These are phyloP conservation scores for Channa maculata DNA, from an alignment of 2,113 vertebrate species.

Conservation along the genomic window DNA sequence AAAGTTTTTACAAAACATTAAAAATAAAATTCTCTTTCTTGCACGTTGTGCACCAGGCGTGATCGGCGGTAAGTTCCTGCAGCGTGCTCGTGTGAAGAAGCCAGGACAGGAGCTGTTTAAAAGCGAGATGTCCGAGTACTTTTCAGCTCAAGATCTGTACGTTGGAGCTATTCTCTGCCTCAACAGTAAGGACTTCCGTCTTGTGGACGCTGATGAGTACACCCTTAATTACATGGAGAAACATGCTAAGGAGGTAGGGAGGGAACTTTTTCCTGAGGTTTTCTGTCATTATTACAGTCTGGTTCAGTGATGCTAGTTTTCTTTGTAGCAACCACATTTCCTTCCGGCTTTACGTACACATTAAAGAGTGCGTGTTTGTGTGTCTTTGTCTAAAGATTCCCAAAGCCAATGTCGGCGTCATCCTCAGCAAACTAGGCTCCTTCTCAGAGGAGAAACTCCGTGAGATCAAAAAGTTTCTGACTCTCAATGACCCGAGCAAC, in stretches of 20 bases:
- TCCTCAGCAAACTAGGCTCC: constrained; percentile 87
- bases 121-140: constrained; percentile 87
- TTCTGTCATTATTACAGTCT: not conserved
- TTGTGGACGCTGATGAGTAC: constrained; percentile 91
- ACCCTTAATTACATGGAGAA: constrained; percentile 91
- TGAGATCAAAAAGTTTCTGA: constrained; percentile 86
- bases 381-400: constrained; percentile 82
- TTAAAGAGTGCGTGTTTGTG: constrained; percentile 17
- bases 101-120: constrained; percentile 91
- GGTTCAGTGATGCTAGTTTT: not conserved
- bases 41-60: constrained; percentile 80
- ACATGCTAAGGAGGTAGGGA: constrained; percentile 87
- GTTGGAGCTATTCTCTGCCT: constrained; percentile 87
- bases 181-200: constrained; percentile 84
- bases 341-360: not conserved
- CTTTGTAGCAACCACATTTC: not conserved
- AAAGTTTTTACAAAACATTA: not conserved
- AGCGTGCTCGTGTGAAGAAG: constrained; percentile 88
- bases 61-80: constrained; percentile 88
- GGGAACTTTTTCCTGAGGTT: not conserved
- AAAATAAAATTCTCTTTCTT: not conserved
- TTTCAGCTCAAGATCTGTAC: constrained; percentile 87
- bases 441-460: constrained; percentile 74
- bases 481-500: constrained; percentile 73
- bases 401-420: constrained; percentile 78